Conservation (phyloP, 2,888 invertebrate genomes). For the Branchipolynoe longqiensis region DNA sequence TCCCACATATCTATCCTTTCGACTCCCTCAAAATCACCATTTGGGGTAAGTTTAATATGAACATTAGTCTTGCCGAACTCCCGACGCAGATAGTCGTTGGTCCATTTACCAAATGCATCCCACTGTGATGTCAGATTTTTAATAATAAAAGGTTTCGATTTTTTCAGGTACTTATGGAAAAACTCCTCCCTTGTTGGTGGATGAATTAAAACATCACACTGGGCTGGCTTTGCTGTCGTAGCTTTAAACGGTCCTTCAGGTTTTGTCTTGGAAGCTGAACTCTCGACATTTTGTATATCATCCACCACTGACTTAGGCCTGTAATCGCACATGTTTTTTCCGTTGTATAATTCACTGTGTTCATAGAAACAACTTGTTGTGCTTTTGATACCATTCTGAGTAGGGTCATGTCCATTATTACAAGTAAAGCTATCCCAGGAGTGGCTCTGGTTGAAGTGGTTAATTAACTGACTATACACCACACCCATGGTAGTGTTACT, state of each 20-base stretch:
- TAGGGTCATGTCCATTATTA: too few species aligned
- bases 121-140: slow-evolving; percentile 72
- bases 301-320: too few species aligned
- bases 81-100: slow-evolving; percentile 72
- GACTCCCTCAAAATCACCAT: slow-evolving; percentile 79
- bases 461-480: slow-evolving; percentile 29
- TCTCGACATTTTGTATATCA: too few species aligned
- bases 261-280: too few species aligned
- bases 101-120: slow-evolving; percentile 77
- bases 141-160: slow-evolving; percentile 78
- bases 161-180: slow-evolving; percentile 74
- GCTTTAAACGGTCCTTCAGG: not conserved
- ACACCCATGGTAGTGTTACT: slow-evolving; percentile 66
- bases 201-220: slow-evolving; percentile 60
- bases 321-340: too few species aligned
- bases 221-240: slow-evolving; percentile 32
- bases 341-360: too few species aligned
- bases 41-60: slow-evolving; percentile 78
- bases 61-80: slow-evolving; percentile 72
- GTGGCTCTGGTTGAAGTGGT: slow-evolving; percentile 49
- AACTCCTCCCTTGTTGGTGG: slow-evolving; percentile 71
- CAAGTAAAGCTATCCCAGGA: not conserved
- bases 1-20: slow-evolving; percentile 76
- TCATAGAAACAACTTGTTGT: too few species aligned
- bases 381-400: too few species aligned